These are phyloP conservation scores for Anguilla anguilla DNA, from an alignment of 2,797 vertebrate genomes.

Conservation along the genomic window DNA sequence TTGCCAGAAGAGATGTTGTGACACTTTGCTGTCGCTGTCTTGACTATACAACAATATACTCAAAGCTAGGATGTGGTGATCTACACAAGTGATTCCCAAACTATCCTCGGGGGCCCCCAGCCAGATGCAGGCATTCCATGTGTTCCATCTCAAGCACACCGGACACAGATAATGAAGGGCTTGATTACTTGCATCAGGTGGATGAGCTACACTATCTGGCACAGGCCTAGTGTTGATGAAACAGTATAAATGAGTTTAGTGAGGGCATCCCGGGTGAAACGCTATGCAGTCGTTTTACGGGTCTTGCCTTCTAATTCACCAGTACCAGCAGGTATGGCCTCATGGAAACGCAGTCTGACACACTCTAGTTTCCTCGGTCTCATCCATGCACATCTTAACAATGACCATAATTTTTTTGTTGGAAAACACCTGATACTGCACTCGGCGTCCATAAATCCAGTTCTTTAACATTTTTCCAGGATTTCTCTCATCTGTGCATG, in stretches of 20 bases:
- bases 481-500: slow-evolving; percentile 20
- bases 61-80: neutral
- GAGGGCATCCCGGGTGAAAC: neutral
- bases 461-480: slow-evolving; percentile 38
- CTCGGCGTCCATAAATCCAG: slow-evolving; percentile 38
- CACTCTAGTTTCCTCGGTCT: neutral
- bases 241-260: neutral
- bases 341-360: slow-evolving; percentile 30
- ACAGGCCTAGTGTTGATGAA: neutral
- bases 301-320: neutral
- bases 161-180: too few relatives aligned
- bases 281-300: neutral
- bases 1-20: neutral
- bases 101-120: too few relatives aligned
- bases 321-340: slow-evolving; percentile 12
- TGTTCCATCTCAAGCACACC: too few relatives aligned
- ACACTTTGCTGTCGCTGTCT: neutral
- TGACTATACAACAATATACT: neutral
- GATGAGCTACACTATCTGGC: neutral
- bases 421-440: slow-evolving; percentile 37
- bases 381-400: slow-evolving; percentile 20
- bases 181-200: too few relatives aligned
- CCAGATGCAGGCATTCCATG: too few relatives aligned
- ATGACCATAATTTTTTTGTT: slow-evolving; percentile 40
- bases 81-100: too few relatives aligned